Percentiles rank a stretch among this genome's conserved stretches.
These are phyloP conservation scores for Sphenodon punctatus DNA, from an alignment of 2,797 vertebrate genomes.

Conservation along the genomic window DNA sequence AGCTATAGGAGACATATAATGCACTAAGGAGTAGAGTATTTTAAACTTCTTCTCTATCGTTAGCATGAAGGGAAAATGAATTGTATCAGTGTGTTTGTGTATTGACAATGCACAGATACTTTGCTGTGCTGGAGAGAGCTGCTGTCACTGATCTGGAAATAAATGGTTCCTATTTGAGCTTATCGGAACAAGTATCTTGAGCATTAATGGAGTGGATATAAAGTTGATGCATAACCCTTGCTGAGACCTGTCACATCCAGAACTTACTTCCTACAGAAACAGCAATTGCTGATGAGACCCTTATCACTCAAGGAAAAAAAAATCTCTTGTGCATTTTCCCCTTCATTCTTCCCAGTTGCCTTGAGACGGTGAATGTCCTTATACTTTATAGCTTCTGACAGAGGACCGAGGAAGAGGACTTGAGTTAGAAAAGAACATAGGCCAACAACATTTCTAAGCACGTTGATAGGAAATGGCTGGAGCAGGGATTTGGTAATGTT, in stretches of 20 bases:
- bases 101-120: constrained; percentile 17
- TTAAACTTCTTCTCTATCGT: not conserved
- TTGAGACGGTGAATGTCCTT: not conserved
- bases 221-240: not conserved
- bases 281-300: not conserved
- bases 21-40: not conserved
- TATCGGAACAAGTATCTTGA: not conserved
- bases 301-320: not conserved
- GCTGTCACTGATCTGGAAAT: not conserved
- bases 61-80: not conserved
- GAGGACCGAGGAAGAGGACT: not conserved
- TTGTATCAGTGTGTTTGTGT: rapidly evolving
- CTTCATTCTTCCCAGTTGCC: not conserved
- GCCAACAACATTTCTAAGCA: constrained; percentile 5
- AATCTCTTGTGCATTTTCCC: rapidly evolving
- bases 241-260: constrained; percentile 11
- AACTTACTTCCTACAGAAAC: not conserved
- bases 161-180: constrained; percentile 39
- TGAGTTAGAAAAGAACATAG: not conserved
- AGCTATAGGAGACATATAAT: rapidly evolving
- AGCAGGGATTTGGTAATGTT: not conserved
- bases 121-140: not conserved
- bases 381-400: not conserved
- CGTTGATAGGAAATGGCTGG: not conserved
- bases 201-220: not conserved